Percentiles rank a stretch among this genome's conserved stretches.
These are phyloP conservation scores for Pimpla rufipes DNA, from an alignment of 2,888 invertebrate species.

Conservation along the genomic window DNA sequence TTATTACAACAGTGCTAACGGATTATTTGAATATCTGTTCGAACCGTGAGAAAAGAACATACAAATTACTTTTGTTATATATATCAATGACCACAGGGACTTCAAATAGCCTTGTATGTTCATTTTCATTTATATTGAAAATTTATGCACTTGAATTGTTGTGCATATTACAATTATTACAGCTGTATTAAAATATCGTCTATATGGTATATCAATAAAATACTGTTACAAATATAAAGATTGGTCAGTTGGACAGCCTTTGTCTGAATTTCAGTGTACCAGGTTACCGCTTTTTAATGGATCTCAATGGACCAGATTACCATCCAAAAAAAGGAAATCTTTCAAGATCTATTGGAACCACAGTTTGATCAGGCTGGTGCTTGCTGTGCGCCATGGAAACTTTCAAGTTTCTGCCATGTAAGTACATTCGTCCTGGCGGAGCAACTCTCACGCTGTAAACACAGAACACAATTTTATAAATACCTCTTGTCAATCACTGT, in stretches of 20 bases:
- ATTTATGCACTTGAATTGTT: conserved; percentile 48
- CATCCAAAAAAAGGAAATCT: too few species aligned
- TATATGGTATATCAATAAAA: conserved; percentile 77
- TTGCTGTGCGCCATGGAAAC: too few species aligned
- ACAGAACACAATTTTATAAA: too few species aligned
- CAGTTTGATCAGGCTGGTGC: too few species aligned
- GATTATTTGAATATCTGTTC: conserved; percentile 15
- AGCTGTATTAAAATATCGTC: conserved; percentile 77
- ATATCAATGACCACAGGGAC: neutral
- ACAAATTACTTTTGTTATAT: neutral
- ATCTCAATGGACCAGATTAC: too few species aligned
- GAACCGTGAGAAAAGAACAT: conserved; percentile 2
- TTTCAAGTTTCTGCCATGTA: too few species aligned
- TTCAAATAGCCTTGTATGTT: conserved; percentile 32
- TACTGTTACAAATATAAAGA: conserved; percentile 58
- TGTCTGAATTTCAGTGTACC: too few species aligned
- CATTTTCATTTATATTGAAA: conserved; percentile 16
- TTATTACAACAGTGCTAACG: neutral
- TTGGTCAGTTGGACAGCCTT: conserved; percentile 7
- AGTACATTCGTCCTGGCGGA: too few species aligned
- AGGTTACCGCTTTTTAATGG: too few species aligned
- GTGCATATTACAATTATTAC: conserved; percentile 72
- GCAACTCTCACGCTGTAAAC: too few species aligned
- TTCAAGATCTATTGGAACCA: too few species aligned
- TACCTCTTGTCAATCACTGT: too few species aligned